Evolutionary conservation across 2,888 invertebrate species (phyloP).

Genomic region (Dryobota labecula): DNA sequence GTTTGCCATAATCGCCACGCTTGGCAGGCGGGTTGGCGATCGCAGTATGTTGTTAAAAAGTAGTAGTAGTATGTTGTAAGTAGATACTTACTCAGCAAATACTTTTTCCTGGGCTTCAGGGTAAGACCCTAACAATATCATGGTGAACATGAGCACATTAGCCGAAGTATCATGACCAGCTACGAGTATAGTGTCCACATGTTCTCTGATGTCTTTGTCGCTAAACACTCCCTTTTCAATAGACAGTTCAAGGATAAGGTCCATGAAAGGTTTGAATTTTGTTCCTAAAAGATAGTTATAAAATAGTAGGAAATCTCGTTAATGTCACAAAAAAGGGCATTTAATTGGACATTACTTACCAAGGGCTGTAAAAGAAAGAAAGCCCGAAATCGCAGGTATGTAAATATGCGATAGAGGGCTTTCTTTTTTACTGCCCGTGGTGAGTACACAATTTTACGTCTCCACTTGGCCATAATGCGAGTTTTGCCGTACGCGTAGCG

Average conservation of each 20-base stretch:
- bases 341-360: too few species aligned
- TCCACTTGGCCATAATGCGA: too few species aligned
- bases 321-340: neutral
- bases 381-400: too few species aligned
- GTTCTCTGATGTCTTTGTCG: conserved; percentile 89
- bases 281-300: conserved; percentile 65
- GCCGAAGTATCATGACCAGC: conserved; percentile 89
- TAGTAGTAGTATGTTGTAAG: too few species aligned
- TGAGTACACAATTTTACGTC: too few species aligned
- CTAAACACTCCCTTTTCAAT: conserved; percentile 82
- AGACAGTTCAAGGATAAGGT: conserved; percentile 87
- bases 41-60: too few species aligned
- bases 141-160: conserved; percentile 81
- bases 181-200: conserved; percentile 90
- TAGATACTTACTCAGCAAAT: conserved; percentile 76
- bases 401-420: too few species aligned
- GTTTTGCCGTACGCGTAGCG: too few species aligned
- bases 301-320: neutral
- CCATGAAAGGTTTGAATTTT: conserved; percentile 88
- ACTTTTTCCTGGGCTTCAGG: conserved; percentile 82
- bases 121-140: conserved; percentile 82
- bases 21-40: too few species aligned
- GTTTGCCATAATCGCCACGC: too few species aligned
- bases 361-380: too few species aligned
- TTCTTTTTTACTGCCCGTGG: too few species aligned